Percentiles rank a stretch among this genome's conserved stretches.
Evolutionary conservation across 2,888 invertebrate species (phyloP).

Genomic region (Hipparchia sbordonii): DNA sequence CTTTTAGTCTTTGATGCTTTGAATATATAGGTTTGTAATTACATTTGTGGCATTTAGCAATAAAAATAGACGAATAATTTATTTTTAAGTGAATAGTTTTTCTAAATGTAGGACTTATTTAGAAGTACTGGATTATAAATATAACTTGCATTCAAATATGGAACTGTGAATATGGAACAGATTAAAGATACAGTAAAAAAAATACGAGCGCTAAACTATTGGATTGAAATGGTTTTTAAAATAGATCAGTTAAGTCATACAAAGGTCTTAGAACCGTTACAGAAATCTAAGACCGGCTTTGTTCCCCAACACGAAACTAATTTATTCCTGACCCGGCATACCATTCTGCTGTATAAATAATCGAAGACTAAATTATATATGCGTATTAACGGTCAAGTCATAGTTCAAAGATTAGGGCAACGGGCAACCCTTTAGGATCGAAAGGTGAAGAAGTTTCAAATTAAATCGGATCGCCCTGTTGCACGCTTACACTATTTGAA

Average conservation of each 20-base stretch:
- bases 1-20: neutral
- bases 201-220: neutral
- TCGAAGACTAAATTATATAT: slow-evolving; percentile 82
- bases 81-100: neutral
- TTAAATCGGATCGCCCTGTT: slow-evolving; percentile 67
- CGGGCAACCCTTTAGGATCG: slow-evolving; percentile 73
- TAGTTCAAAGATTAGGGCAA: slow-evolving; percentile 83
- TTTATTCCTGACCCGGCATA: slow-evolving; percentile 78
- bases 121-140: neutral
- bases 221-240: neutral
- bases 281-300: slow-evolving; percentile 76
- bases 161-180: neutral
- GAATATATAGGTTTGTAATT: neutral
- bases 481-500: slow-evolving; percentile 68
- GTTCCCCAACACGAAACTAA: slow-evolving; percentile 81
- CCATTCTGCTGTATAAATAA: slow-evolving; percentile 77
- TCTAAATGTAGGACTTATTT: neutral
- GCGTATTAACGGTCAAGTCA: slow-evolving; percentile 83
- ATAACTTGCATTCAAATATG: neutral
- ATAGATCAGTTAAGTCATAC: slow-evolving; percentile 67
- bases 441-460: slow-evolving; percentile 74
- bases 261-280: slow-evolving; percentile 78
- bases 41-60: neutral
- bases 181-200: neutral
- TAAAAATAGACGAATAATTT: neutral